phyloP scores from a whole-genome alignment of 2,888 invertebrate species.

The Baccha elongata region DNA sequence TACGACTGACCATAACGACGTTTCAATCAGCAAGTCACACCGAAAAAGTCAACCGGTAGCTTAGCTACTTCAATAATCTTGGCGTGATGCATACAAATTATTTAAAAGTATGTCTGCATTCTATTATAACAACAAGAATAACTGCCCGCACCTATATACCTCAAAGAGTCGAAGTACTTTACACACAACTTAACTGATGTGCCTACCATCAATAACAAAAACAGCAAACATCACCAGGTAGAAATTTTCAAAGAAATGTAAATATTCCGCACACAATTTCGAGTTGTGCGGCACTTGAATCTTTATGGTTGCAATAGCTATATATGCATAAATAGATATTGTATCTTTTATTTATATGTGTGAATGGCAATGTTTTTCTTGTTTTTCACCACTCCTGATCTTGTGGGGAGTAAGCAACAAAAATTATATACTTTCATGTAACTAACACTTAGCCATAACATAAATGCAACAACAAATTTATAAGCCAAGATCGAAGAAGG shows the following conservation, averaged over 20 bases:
- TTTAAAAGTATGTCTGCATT: constrained; percentile 50
- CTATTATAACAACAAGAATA: constrained; percentile 45
- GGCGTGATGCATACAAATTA: constrained; percentile 64
- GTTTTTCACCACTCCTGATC: constrained; percentile 46
- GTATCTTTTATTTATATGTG: constrained; percentile 33
- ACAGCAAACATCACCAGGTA: constrained; percentile 48
- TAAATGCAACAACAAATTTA: constrained; percentile 62
- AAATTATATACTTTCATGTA: constrained; percentile 45
- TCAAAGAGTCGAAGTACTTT: constrained; percentile 36
- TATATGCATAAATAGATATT: neutral
- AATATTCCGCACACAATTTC: constrained; percentile 64
- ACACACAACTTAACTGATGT: constrained; percentile 44
- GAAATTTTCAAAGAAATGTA: constrained; percentile 67
- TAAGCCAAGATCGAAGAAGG: constrained; percentile 74
- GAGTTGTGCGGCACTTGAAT: constrained; percentile 45
- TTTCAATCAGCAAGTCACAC: constrained; percentile 17
- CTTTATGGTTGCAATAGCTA: constrained; percentile 1
- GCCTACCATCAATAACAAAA: constrained; percentile 28
- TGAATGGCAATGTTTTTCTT: constrained; percentile 57
- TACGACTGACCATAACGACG: constrained; percentile 50
- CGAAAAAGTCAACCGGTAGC: constrained; percentile 40
- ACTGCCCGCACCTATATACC: constrained; percentile 57
- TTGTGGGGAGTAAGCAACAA: constrained; percentile 42
- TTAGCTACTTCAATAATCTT: constrained; percentile 61
- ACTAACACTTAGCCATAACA: constrained; percentile 40